Conservation (phyloP, 2,797 vertebrate species). For the Lophius americanus region DNA sequence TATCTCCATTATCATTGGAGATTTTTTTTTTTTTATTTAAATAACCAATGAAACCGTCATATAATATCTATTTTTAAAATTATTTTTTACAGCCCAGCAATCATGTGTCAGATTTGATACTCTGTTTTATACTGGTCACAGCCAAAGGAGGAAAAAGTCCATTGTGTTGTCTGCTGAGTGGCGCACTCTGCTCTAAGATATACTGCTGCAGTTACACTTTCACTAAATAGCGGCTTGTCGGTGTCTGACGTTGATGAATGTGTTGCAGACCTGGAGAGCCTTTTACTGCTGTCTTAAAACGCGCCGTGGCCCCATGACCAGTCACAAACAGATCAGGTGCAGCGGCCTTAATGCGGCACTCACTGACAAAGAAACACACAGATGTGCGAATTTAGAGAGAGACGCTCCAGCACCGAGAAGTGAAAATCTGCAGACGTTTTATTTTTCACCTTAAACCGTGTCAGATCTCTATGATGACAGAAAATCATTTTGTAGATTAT, state of each 20-base stretch:
- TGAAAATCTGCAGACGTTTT: conserved; percentile 10
- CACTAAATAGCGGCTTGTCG: conserved; percentile 77
- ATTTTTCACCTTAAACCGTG: conserved; percentile 4
- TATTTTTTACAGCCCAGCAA: not conserved
- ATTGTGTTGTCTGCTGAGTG: conserved; percentile 72
- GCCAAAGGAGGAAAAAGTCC: conserved; percentile 32
- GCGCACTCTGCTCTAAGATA: conserved; percentile 71
- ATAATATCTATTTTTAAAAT: not conserved
- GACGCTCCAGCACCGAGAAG: conserved; percentile 3
- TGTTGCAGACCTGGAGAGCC: conserved; percentile 78
- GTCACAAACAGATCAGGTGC: conserved; percentile 71
- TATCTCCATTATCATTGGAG: not conserved
- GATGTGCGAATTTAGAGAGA: conserved; percentile 15
- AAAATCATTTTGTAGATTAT: not conserved
- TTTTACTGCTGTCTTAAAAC: conserved; percentile 83
- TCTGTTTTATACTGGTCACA: conserved; percentile 53
- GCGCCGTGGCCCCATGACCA: conserved; percentile 63
- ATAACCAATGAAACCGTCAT: conserved; percentile 1
- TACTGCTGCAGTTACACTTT: conserved; percentile 77
- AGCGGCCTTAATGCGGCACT: conserved; percentile 49
- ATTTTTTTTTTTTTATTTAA: not conserved
- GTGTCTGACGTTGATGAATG: conserved; percentile 86
- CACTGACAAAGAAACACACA: conserved; percentile 50
- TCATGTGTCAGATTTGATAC: conserved; percentile 24
- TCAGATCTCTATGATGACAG: too few relatives aligned